Evolutionary conservation across 2,113 vertebrate species (phyloP).

Genomic region (Rhombomys opimus): DNA sequence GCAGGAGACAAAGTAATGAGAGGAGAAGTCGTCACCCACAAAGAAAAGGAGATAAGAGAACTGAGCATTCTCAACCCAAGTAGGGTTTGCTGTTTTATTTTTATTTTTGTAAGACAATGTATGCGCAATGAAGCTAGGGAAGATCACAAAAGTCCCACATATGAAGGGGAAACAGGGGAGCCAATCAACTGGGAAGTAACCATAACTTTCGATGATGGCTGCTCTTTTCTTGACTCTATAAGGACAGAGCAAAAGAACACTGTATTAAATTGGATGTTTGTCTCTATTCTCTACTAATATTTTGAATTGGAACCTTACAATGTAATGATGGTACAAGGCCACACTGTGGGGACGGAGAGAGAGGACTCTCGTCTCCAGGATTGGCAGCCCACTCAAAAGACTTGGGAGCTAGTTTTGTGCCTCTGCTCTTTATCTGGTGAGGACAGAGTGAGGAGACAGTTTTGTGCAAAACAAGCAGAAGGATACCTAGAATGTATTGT

Average conservation of each 20-base stretch:
- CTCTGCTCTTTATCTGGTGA: neutral
- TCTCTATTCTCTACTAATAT: too few species aligned
- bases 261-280: neutral
- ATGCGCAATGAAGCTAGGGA: neutral
- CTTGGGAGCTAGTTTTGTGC: neutral
- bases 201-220: accelerated
- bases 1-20: neutral
- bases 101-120: too few species aligned
- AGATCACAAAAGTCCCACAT: neutral
- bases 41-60: neutral
- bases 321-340: neutral
- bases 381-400: neutral
- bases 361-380: neutral
- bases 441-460: neutral
- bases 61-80: neutral
- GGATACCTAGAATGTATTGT: accelerated
- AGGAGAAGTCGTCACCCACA: too few species aligned
- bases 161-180: neutral
- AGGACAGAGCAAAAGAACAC: neutral
- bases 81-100: neutral
- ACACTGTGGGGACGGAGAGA: accelerated
- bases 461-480: neutral
- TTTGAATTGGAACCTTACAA: neutral
- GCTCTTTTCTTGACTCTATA: neutral
- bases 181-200: accelerated